Percentiles rank a stretch among this genome's conserved stretches.
These are phyloP conservation scores for Podabrus alpinus DNA, from an alignment of 2,888 invertebrate species.

Conservation along the genomic window DNA sequence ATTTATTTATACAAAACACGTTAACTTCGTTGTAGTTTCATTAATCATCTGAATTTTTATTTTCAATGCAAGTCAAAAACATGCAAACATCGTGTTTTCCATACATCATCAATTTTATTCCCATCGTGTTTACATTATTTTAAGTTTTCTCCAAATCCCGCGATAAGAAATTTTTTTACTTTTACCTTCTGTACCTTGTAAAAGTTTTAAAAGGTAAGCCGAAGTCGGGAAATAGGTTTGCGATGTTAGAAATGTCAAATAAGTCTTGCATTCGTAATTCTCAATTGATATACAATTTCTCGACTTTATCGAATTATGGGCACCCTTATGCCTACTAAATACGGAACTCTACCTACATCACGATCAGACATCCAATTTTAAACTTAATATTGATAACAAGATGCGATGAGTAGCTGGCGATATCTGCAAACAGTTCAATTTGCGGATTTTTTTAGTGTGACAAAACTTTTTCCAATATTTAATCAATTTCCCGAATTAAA, in stretches of 20 bases:
- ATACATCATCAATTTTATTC: neutral
- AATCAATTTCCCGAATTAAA: neutral
- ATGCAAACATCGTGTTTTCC: neutral
- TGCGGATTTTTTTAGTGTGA: neutral
- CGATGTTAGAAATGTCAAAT: neutral
- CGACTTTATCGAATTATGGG: neutral
- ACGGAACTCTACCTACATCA: neutral
- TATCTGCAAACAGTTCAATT: neutral
- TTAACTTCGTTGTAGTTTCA: neutral
- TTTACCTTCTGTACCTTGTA: neutral
- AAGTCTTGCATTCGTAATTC: neutral
- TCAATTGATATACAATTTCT: neutral
- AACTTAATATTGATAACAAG: neutral
- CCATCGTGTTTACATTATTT: neutral
- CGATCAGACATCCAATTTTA: neutral
- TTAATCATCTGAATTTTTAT: neutral
- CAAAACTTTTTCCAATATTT: neutral
- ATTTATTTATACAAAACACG: neutral
- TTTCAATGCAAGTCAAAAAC: neutral
- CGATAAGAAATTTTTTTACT: neutral
- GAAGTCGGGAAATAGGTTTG: neutral
- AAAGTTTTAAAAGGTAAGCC: neutral
- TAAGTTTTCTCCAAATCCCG: neutral
- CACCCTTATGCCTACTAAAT: neutral
- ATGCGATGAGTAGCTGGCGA: neutral